Percentiles rank a stretch among this genome's conserved stretches.
Conservation (phyloP, 2,888 invertebrate species). For the Hirtodrosophila duncani region DNA sequence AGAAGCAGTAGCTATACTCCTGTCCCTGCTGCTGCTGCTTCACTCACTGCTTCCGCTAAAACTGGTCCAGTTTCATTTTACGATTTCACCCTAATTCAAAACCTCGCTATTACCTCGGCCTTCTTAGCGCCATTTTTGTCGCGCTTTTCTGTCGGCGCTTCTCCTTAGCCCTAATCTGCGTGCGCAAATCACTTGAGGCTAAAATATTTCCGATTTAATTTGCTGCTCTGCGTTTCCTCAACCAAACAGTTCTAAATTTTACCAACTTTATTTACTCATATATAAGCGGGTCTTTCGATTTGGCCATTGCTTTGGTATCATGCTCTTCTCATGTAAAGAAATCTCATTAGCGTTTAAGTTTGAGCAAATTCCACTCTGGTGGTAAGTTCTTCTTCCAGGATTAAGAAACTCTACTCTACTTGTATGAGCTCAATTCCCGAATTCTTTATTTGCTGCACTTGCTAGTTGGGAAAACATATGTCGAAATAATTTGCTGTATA, state of each 20-base stretch:
- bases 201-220: conserved; percentile 60
- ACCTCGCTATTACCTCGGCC: conserved; percentile 28
- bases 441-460: too few species aligned
- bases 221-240: conserved; percentile 34
- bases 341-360: too few species aligned
- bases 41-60: conserved; percentile 73
- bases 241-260: neutral
- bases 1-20: conserved; percentile 29
- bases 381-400: too few species aligned
- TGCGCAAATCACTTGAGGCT: conserved; percentile 35
- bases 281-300: too few species aligned
- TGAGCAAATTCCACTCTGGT: too few species aligned
- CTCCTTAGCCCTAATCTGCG: conserved; percentile 56
- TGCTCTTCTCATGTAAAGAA: too few species aligned
- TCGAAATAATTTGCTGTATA: too few species aligned
- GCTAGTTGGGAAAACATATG: too few species aligned
- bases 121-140: conserved; percentile 74
- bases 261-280: too few species aligned
- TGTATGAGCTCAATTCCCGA: too few species aligned
- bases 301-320: too few species aligned
- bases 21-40: conserved; percentile 10
- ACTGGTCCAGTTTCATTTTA: conserved; percentile 73
- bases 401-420: too few species aligned
- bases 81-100: conserved; percentile 66
- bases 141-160: conserved; percentile 38